phyloP scores from a whole-genome alignment of 2,888 invertebrate genomes.

The Brachypterus glaber region DNA sequence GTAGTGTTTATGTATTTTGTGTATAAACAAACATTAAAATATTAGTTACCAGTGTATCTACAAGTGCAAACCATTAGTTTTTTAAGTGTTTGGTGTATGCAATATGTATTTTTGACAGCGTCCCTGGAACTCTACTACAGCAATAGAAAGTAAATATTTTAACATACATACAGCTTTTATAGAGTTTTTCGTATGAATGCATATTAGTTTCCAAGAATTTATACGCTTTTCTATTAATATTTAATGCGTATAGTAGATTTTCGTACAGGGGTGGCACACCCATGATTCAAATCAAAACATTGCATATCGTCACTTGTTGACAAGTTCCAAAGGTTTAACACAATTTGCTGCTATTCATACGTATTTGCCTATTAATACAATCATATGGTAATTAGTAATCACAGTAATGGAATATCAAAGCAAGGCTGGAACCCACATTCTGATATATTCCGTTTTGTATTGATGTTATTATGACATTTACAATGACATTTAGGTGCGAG shows the following conservation, averaged over 20 bases:
- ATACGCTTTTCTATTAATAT: neutral
- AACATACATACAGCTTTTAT: constrained; percentile 1
- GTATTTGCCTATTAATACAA: too few species aligned
- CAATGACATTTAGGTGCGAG: too few species aligned
- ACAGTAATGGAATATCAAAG: too few species aligned
- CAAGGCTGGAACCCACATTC: too few species aligned
- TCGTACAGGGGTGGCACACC: constrained; percentile 1
- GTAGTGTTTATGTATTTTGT: neutral
- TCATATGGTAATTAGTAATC: too few species aligned
- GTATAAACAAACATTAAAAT: too few species aligned
- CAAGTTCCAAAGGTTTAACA: too few species aligned
- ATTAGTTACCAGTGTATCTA: too few species aligned
- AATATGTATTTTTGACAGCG: constrained; percentile 23
- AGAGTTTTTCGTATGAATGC: neutral
- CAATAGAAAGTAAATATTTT: constrained; percentile 24
- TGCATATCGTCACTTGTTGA: neutral
- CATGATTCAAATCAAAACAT: constrained; percentile 2
- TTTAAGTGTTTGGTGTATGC: constrained; percentile 8
- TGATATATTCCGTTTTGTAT: too few species aligned
- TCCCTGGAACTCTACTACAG: constrained; percentile 20
- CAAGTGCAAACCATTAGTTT: constrained; percentile 8
- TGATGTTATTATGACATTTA: too few species aligned
- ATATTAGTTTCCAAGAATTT: neutral
- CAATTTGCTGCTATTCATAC: too few species aligned
- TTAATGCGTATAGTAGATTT: neutral